These are phyloP conservation scores for Periphyllus acericola DNA, from an alignment of 2,888 invertebrate species.

Conservation along the genomic window DNA sequence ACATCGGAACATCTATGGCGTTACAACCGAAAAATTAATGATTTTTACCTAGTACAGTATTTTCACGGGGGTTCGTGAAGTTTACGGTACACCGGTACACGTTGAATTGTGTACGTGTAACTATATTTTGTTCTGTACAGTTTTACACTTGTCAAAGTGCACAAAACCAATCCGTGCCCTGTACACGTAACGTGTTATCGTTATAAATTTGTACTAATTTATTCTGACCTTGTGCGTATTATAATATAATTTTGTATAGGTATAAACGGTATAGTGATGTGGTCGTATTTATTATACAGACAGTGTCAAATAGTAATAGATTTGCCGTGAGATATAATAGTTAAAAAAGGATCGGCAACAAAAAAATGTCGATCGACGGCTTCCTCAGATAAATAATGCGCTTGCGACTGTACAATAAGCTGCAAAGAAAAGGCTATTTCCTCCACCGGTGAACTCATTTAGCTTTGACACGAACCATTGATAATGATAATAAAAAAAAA, in stretches of 20 bases:
- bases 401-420: slow-evolving; percentile 5
- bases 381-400: slow-evolving; percentile 26
- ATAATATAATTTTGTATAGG: no score
- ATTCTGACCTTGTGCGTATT: neutral
- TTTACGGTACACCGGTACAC: no score
- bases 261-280: neutral
- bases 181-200: no score
- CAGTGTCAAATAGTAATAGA: slow-evolving; percentile 5
- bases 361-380: neutral
- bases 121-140: no score
- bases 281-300: neutral
- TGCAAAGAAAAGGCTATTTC: slow-evolving; percentile 33
- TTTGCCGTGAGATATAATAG: neutral
- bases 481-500: slow-evolving; percentile 12
- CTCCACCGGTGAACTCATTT: slow-evolving; percentile 30
- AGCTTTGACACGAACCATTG: slow-evolving; percentile 28
- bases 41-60: no score
- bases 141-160: no score
- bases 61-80: no score
- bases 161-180: no score
- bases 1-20: no score
- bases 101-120: no score
- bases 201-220: no score
- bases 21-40: no score
- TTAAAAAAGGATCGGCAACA: neutral